Evolutionary conservation across 2,888 invertebrate species (phyloP).

Genomic region (Cheilosia pagana): DNA sequence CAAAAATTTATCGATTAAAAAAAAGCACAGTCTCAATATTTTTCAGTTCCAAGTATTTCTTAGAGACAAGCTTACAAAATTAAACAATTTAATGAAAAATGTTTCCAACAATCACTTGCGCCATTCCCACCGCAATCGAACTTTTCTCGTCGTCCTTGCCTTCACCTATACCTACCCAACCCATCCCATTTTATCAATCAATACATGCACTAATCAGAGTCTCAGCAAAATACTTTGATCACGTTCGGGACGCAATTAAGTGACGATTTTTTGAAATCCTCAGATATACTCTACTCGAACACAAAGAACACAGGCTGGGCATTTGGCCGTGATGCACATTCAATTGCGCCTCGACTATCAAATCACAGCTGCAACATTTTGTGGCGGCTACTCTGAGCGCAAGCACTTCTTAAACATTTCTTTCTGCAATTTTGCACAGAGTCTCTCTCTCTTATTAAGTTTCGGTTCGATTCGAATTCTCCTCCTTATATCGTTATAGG

Average conservation of each 20-base stretch:
- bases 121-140: too few species aligned
- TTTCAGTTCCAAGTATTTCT: too few species aligned
- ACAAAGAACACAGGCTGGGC: not conserved
- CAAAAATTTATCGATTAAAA: too few species aligned
- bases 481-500: conserved; percentile 29
- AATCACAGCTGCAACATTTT: conserved; percentile 50
- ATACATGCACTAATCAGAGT: conserved; percentile 27
- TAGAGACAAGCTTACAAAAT: too few species aligned
- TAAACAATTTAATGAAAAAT: too few species aligned
- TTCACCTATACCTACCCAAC: too few species aligned
- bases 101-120: too few species aligned
- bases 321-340: conserved; percentile 7
- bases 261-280: conserved; percentile 48
- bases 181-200: conserved; percentile 17
- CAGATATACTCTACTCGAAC: not conserved
- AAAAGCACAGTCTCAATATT: too few species aligned
- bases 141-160: not conserved
- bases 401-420: not conserved
- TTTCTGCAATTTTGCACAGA: conserved; percentile 44
- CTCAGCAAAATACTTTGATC: conserved; percentile 43
- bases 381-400: conserved; percentile 17
- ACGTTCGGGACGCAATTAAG: conserved; percentile 52
- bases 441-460: conserved; percentile 10
- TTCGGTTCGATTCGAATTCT: conserved; percentile 22
- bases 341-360: conserved; percentile 32